A percentile compares a stretch with the other conserved stretches of the same genome.
Conservation (phyloP, 2,113 vertebrate genomes). For the Heterochromis multidens region DNA sequence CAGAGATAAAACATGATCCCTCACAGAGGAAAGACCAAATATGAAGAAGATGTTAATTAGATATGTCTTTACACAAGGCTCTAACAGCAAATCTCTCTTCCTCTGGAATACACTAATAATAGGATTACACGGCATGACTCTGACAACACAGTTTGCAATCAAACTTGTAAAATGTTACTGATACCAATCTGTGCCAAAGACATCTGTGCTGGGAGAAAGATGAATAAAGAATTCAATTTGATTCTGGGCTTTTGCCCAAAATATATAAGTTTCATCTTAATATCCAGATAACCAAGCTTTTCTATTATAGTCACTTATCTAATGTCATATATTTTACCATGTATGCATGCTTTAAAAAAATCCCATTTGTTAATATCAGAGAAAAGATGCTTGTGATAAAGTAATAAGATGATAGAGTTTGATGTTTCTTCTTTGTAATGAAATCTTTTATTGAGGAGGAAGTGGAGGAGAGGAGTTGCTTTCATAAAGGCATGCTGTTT, state of each 20-base stretch:
- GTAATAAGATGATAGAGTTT: constrained; percentile 12
- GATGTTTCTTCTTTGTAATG: constrained; percentile 21
- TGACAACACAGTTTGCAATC: constrained; percentile 54
- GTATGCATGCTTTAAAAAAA: constrained; percentile 15
- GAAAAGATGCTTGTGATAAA: constrained; percentile 10
- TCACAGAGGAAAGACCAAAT: constrained; percentile 26
- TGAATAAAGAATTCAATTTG: constrained; percentile 17
- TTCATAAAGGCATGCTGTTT: constrained; percentile 8
- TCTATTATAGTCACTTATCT: constrained; percentile 12
- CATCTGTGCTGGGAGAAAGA: neutral
- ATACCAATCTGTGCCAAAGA: constrained; percentile 43
- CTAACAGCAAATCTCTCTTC: constrained; percentile 53
- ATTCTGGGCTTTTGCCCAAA: constrained; percentile 14
- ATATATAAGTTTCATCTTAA: constrained; percentile 24
- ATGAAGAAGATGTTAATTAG: constrained; percentile 50
- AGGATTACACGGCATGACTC: constrained; percentile 59
- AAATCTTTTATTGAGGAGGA: neutral
- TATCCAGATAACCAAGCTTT: constrained; percentile 22
- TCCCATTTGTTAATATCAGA: constrained; percentile 29
- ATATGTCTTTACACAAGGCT: constrained; percentile 53
- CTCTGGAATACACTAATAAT: constrained; percentile 56
- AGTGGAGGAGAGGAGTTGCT: neutral
- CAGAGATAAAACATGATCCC: constrained; percentile 24
- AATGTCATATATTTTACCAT: constrained; percentile 7
- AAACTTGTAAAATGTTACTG: constrained; percentile 48